A percentile compares a stretch with the other conserved stretches of the same genome.
phyloP scores from a whole-genome alignment of 53 echinoderm and acorn worm genomes.

The Crossaster papposus region DNA sequence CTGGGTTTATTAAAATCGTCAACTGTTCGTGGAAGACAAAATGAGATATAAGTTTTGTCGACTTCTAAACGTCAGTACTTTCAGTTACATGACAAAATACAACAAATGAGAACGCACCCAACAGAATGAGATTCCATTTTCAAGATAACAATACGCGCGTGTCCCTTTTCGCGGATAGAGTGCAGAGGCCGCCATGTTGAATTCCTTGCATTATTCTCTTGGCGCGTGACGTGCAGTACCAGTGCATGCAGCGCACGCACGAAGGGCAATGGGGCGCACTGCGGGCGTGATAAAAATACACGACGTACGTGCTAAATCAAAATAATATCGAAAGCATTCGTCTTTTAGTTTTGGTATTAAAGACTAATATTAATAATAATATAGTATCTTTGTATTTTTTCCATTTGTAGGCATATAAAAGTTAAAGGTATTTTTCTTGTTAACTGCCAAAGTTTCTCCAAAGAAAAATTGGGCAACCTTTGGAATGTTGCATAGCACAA shows the following conservation, averaged over 20 bases:
- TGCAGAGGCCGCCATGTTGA: conserved; percentile 41
- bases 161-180: neutral
- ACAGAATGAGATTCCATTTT: neutral
- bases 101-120: neutral
- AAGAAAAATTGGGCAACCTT: neutral
- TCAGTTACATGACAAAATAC: neutral
- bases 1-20: neutral
- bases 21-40: neutral
- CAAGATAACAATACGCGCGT: conserved; percentile 2
- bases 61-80: neutral
- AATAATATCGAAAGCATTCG: too few relatives aligned
- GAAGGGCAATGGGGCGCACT: too few relatives aligned
- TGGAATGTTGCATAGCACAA: too few relatives aligned
- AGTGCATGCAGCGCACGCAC: too few relatives aligned
- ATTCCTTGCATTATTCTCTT: conserved; percentile 30
- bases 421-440: neutral
- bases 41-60: neutral
- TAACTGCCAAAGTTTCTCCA: neutral
- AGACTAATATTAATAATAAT: too few relatives aligned
- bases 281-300: too few relatives aligned
- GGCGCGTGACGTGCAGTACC: too few relatives aligned
- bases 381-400: too few relatives aligned
- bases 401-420: too few relatives aligned
- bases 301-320: too few relatives aligned
- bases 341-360: too few relatives aligned